Base-by-base conservation (phyloP, 2,888 invertebrate genomes). In the Loripinus fragilis region DNA sequence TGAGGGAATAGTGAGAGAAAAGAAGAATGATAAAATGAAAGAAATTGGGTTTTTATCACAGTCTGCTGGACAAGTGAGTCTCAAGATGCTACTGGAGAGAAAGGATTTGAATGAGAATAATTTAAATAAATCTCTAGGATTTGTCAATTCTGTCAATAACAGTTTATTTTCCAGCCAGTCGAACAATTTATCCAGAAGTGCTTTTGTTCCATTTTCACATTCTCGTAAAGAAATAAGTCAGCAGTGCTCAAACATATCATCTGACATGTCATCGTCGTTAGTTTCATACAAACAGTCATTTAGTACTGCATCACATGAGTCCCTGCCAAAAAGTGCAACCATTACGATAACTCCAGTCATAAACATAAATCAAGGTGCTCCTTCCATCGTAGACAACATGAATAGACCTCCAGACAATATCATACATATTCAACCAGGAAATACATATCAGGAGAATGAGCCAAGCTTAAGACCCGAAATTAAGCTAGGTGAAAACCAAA, bases 181-280 rank as follows among this genome's bases (percentile, higher is more conserved):
- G 7, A 84, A 83, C 65, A 79, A 85, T 23, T 84, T 86, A 17
- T 83, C 85, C 12, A 83, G 89, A 66, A 91, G 91, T 83, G 91
- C 91, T 25, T 91, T 91, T 86, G 91, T 91, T 48, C 91, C 90
- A 0, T 90, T 91, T 60, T 87, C 89, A 23, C 89, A 85, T 28
- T 76, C 77, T 17, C 69, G 80, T 35, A 80, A 82, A 73, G 83
- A 83, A 38, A 15, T 55, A 3, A 60, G 23, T 33, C 60, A 30
- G 17, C 60, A 60, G 33, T 28, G 28, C n/a, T 60, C 60, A 60
- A 33, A 17, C 20, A 12, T 60, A 20, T 17, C 60, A 33, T 33
- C 60, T 17, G n/a, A 41, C 45, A 64, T 35, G 52, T 42, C 48
- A 52, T 71, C 42, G 28, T 41, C 33, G 38, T 33, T 52, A 50